Conservation (phyloP, 2,797 vertebrate genomes). For the Columba guinea region DNA sequence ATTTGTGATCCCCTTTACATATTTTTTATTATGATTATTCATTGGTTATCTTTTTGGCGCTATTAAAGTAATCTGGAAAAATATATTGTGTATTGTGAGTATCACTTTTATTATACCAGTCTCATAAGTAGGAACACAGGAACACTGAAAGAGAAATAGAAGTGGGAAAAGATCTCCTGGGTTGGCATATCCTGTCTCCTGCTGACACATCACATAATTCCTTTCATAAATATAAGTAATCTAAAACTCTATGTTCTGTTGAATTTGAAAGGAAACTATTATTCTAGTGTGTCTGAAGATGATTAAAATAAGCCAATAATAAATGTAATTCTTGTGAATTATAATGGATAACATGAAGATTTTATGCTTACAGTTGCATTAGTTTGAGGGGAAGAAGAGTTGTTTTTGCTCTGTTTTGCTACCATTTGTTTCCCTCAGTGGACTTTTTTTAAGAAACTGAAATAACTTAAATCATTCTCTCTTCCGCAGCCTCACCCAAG, state of each 20-base stretch:
- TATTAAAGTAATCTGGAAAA: constrained; percentile 41
- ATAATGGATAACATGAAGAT: neutral
- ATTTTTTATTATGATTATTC: constrained; percentile 40
- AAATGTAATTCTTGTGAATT: neutral
- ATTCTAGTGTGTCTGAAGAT: neutral
- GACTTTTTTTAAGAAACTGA: neutral
- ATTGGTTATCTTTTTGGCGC: constrained; percentile 37
- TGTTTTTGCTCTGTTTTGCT: neutral
- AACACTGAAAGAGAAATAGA: constrained; percentile 4
- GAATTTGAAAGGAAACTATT: neutral
- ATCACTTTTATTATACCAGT: neutral
- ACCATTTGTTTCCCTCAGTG: neutral
- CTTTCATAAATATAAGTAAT: constrained; percentile 14
- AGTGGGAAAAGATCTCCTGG: constrained; percentile 28
- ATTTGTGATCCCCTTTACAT: constrained; percentile 45
- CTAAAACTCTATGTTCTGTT: neutral
- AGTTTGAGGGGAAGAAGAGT: neutral
- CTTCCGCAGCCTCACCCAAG: neutral
- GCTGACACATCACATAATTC: constrained; percentile 10
- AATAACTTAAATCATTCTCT: neutral
- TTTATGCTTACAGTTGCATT: neutral
- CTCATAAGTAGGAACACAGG: constrained; percentile 37
- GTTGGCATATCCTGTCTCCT: constrained; percentile 43
- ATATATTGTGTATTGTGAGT: constrained; percentile 1
- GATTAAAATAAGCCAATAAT: constrained; percentile 6